phyloP scores from a whole-genome alignment of 2,888 invertebrate species.

The Adela reaumurella region DNA sequence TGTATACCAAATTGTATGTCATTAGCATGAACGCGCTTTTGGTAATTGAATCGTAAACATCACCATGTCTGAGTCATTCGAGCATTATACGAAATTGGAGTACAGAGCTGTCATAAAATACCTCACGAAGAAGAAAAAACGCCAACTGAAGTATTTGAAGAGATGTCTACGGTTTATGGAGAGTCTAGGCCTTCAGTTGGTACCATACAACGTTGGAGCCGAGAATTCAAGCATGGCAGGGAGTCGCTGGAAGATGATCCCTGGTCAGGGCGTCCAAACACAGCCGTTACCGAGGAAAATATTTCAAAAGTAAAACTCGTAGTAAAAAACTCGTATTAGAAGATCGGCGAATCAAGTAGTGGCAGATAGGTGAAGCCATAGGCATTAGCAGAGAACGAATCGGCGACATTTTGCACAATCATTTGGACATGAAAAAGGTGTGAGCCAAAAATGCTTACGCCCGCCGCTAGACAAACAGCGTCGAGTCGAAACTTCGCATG shows the following conservation, averaged over 20 bases:
- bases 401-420: too few relatives aligned
- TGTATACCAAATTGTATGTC: conserved; percentile 5
- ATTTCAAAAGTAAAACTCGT: too few relatives aligned
- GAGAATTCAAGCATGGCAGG: conserved; percentile 6
- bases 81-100: conserved; percentile 3
- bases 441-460: too few relatives aligned
- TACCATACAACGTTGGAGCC: conserved; percentile 5
- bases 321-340: too few relatives aligned
- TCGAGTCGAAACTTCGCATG: too few relatives aligned
- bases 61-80: conserved; percentile 4
- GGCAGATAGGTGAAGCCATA: too few relatives aligned
- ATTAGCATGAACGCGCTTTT: conserved; percentile 5
- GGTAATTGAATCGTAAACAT: conserved; percentile 6
- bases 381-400: too few relatives aligned
- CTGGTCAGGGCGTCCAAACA: conserved; percentile 8
- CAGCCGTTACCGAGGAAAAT: conserved; percentile 5
- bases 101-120: conserved; percentile 6
- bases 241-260: conserved; percentile 6
- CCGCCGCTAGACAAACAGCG: too few relatives aligned
- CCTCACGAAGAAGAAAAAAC: conserved; percentile 7
- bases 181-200: conserved; percentile 4
- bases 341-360: too few relatives aligned
- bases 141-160: conserved; percentile 7
- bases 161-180: conserved; percentile 6
- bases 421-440: too few relatives aligned